Evolutionary conservation across 1,140 invertebrate species (phyloP).

Genomic region (Nymphalis io): DNA sequence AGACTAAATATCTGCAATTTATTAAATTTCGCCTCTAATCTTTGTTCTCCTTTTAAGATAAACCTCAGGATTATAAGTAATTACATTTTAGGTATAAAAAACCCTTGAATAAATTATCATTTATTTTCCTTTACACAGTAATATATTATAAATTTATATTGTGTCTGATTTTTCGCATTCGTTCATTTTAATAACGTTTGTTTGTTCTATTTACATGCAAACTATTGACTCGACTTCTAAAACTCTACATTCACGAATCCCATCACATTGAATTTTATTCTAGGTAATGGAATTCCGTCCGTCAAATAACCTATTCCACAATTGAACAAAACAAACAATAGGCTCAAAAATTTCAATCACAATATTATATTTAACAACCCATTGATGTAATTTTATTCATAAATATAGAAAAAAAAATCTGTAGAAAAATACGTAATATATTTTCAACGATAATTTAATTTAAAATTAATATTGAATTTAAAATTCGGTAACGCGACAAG

Average conservation of each 20-base stretch:
- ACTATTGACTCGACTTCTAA: neutral
- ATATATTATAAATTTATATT: neutral
- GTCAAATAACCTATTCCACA: neutral
- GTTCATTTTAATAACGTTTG: neutral
- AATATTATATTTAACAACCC: neutral
- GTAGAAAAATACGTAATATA: neutral
- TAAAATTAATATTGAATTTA: neutral
- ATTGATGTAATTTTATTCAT: neutral
- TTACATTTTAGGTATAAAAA: too few species aligned
- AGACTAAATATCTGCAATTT: too few species aligned
- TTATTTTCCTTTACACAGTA: too few species aligned
- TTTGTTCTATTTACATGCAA: neutral
- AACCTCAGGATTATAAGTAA: too few species aligned
- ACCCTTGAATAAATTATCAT: too few species aligned
- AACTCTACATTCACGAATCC: neutral
- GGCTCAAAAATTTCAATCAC: neutral
- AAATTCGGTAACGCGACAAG: constrained; percentile 16
- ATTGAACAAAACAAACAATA: neutral
- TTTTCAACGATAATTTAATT: neutral
- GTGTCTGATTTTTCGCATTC: neutral
- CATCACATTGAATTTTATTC: neutral
- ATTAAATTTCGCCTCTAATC: too few species aligned
- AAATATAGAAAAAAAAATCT: too few species aligned
- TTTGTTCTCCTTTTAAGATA: too few species aligned
- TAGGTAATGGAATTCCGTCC: neutral